A percentile compares a stretch with the other conserved stretches of the same genome.
These are phyloP conservation scores for Cyanoramphus novaezelandiae DNA, from an alignment of 2,113 vertebrate species.

Conservation along the genomic window DNA sequence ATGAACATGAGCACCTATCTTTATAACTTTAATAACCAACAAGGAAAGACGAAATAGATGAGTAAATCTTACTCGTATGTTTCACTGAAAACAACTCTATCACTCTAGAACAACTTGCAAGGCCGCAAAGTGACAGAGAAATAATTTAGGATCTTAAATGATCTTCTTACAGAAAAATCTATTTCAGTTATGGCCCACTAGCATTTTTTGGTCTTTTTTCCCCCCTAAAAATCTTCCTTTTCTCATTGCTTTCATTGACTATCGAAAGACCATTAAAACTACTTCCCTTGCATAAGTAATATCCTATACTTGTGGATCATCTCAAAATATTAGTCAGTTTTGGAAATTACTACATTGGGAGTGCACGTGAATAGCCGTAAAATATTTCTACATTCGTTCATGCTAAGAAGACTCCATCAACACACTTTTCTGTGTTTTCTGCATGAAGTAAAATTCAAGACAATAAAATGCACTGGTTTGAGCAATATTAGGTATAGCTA, in stretches of 20 bases:
- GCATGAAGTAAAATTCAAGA: not conserved
- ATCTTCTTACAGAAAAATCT: slow-evolving; percentile 13
- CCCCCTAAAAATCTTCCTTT: not conserved
- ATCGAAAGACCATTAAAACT: not conserved
- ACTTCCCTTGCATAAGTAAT: not conserved
- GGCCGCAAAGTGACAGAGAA: not conserved
- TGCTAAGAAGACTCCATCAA: not conserved
- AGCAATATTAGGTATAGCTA: not conserved
- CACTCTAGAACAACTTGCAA: not conserved
- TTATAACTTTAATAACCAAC: not conserved
- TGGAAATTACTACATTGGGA: not conserved
- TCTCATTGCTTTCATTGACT: not conserved
- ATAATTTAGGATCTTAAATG: not conserved
- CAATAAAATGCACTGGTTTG: not conserved
- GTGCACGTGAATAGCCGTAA: not conserved
- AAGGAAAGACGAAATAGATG: not conserved
- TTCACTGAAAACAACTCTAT: not conserved
- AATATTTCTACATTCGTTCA: not conserved
- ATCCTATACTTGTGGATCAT: not conserved
- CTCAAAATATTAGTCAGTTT: not conserved
- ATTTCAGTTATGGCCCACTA: not conserved
- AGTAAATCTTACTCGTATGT: not conserved
- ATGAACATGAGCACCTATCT: not conserved
- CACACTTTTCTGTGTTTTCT: not conserved
- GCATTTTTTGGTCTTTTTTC: not conserved